Evolutionary conservation across 2,888 invertebrate species (phyloP), one percentile per base, ranked within the genome.

Genomic region (Antitype chi): DNA sequence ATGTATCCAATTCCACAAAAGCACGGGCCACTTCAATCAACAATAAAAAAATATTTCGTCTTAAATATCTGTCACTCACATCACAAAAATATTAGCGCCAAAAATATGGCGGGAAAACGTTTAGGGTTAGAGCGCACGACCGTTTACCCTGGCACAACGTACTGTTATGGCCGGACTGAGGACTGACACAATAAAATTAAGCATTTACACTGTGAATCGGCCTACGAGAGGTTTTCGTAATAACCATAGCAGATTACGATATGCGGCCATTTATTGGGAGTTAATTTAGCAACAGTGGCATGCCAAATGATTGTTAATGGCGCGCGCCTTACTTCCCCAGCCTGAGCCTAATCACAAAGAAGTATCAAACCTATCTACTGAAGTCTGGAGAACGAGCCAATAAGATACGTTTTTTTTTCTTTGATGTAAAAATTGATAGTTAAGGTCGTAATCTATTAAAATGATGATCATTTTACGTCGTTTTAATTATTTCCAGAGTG

Each of bases 131-230:
- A 88, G 89, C 89, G 87, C 92, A 90, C 93, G 87, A 90, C 89
- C 92, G 92, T 91, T 89, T 92, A 91, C 92, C 91, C 93, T 92
- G 92, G 91, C 92, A 90, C 92, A 91, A 88, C 94, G 90, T 87
- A 85, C 90, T 89, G 91, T 93, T 91, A 90, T 92, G 90, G 90
- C 88, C 89, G 90, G 87, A 91, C 90, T 89, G 91, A 87, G 87
- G 86, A 88, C 92, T 93, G 95, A 95, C 94, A 95, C 94, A 95
- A 95, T 95, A 93, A 95, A 94, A 93, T 86, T 85, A 85, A 92
- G 90, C 93, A 93, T 93, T 91, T 90, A 92, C 90, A 90, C 89
- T 88, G 86, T 89, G 91, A 89, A 87, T 89, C 89, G 82, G 79
- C 87, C 89, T 88, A 89, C 89, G 91, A 86, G 87, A 89, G 91